Conservation (phyloP, 2,888 invertebrate genomes). For the Mylabris sibirica region DNA sequence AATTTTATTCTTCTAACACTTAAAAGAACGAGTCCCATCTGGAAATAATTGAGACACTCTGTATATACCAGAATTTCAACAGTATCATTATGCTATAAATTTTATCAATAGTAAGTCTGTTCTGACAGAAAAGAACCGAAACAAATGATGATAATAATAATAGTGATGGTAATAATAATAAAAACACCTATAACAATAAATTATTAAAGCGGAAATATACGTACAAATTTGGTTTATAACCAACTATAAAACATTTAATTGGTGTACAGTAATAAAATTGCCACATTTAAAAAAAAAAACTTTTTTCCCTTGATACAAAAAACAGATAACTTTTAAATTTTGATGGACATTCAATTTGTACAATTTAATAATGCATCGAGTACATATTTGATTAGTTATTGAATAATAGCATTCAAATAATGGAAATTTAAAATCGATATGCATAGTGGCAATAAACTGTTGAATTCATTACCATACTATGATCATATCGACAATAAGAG, state of each 20-base stretch:
- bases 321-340: conserved; percentile 12
- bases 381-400: conserved; percentile 4
- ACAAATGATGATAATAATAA: too few relatives aligned
- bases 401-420: neutral
- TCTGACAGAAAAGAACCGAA: conserved; percentile 16
- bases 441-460: too few relatives aligned
- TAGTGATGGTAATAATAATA: conserved; percentile 18
- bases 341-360: conserved; percentile 28
- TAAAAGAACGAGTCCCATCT: too few relatives aligned
- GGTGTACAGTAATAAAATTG: conserved; percentile 27
- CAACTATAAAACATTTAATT: conserved; percentile 31
- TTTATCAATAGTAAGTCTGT: conserved; percentile 27
- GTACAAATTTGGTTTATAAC: conserved; percentile 34
- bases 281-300: neutral
- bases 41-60: too few relatives aligned
- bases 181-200: conserved; percentile 22
- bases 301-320: neutral
- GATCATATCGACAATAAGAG: too few relatives aligned
- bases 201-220: conserved; percentile 26
- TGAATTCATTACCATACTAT: neutral
- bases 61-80: conserved; percentile 20
- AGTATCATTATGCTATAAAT: conserved; percentile 34
- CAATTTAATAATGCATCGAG: conserved; percentile 15
- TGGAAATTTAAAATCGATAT: neutral
- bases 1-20: too few relatives aligned